Conservation (phyloP, 2,113 vertebrate species). For the Poeciliopsis prolifica region DNA sequence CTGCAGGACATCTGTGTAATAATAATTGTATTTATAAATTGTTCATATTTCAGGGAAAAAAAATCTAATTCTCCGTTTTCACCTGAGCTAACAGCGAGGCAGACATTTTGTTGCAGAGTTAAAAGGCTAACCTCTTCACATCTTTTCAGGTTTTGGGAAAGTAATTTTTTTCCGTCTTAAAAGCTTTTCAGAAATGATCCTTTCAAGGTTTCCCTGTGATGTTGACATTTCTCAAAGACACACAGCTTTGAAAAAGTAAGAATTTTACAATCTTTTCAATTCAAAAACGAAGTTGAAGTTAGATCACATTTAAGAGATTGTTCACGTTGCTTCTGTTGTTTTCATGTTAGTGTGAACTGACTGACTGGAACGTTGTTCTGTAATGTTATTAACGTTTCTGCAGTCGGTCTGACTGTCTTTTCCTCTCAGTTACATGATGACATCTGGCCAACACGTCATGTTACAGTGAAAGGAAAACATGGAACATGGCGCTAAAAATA, state of each 20-base stretch:
- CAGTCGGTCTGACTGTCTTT: too few relatives aligned
- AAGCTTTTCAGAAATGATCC: neutral
- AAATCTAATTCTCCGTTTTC: neutral
- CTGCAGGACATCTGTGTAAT: too few relatives aligned
- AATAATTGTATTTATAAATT: too few relatives aligned
- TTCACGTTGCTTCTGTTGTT: neutral
- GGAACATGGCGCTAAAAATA: neutral
- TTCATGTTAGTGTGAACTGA: too few relatives aligned
- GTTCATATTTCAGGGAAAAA: neutral
- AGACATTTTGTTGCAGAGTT: neutral
- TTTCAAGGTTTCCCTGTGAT: neutral
- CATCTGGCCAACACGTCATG: slow-evolving; percentile 1
- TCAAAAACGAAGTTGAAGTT: neutral
- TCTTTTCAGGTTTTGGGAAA: neutral
- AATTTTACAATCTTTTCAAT: neutral
- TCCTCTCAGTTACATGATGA: neutral
- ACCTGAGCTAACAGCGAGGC: neutral
- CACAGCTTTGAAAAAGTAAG: neutral
- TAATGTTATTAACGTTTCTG: neutral
- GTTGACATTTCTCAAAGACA: neutral
- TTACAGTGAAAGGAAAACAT: neutral
- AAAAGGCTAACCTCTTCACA: neutral
- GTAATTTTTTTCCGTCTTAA: neutral
- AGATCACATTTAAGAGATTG: neutral
- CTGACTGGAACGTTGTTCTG: slow-evolving; percentile 20